phyloP scores from a whole-genome alignment of 2,888 invertebrate genomes.

The Chironomus tentans region DNA sequence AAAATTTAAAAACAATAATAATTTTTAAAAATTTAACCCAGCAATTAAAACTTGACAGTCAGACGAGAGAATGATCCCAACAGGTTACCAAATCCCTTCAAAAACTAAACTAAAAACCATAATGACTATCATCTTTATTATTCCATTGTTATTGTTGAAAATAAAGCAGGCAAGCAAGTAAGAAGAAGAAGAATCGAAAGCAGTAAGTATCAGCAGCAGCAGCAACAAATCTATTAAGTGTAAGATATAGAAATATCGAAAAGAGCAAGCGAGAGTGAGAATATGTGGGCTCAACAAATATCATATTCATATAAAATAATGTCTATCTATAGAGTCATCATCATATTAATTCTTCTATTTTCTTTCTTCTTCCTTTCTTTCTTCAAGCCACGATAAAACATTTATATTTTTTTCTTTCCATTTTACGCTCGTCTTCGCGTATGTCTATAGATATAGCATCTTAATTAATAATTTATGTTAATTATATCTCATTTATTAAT shows the following conservation, averaged over 20 bases:
- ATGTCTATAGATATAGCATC: not conserved
- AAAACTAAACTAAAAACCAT: not conserved
- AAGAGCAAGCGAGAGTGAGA: no score
- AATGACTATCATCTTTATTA: not conserved
- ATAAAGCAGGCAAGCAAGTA: not conserved
- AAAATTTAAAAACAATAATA: no score
- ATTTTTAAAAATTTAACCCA: no score
- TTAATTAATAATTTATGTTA: slow-evolving; percentile 12
- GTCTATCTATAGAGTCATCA: not conserved
- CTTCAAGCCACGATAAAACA: not conserved
- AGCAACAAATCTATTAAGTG: no score
- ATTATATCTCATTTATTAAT: slow-evolving; percentile 10
- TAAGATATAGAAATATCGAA: no score
- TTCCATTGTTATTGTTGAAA: not conserved
- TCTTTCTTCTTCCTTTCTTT: not conserved
- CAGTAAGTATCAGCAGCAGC: no score
- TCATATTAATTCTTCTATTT: not conserved
- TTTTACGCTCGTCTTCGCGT: not conserved
- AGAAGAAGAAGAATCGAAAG: no score
- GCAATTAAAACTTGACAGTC: no score
- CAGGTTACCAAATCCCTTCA: no score
- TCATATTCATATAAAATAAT: not conserved
- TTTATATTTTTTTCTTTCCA: not conserved
- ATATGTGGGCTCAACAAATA: not conserved
- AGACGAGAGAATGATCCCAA: no score